Evolutionary conservation across 2,888 invertebrate genomes (phyloP).

Genomic region (Synergus laeviventris): DNA sequence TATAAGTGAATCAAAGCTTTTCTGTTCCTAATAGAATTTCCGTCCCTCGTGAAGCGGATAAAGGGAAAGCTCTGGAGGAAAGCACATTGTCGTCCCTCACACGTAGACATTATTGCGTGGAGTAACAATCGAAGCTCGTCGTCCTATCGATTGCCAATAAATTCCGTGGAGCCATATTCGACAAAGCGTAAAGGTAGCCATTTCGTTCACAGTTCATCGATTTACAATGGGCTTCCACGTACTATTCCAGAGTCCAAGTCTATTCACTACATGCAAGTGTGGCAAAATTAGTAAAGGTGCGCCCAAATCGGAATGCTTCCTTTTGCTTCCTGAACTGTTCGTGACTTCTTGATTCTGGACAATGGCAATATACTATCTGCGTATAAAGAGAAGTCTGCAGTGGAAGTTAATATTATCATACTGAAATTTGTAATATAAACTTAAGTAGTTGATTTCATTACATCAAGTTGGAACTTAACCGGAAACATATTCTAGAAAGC

Average conservation of each 20-base stretch:
- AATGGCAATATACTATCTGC: not conserved
- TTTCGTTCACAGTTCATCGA: slow-evolving; percentile 66
- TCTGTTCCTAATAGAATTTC: not conserved
- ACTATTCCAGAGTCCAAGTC: slow-evolving; percentile 50
- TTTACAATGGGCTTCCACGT: slow-evolving; percentile 66
- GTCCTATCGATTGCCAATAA: slow-evolving; percentile 67
- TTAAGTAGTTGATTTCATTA: not conserved
- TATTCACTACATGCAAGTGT: slow-evolving; percentile 14
- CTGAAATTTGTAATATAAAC: not conserved
- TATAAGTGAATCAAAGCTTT: slow-evolving; percentile 1
- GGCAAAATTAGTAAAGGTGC: slow-evolving; percentile 23
- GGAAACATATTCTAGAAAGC: no score
- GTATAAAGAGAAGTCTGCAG: not conserved
- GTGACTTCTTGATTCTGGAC: not conserved
- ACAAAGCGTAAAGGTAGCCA: slow-evolving; percentile 67
- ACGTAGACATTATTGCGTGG: slow-evolving; percentile 1
- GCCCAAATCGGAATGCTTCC: not conserved
- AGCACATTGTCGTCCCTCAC: slow-evolving; percentile 20
- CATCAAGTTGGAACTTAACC: no score
- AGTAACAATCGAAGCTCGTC: slow-evolving; percentile 32
- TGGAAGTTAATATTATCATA: not conserved
- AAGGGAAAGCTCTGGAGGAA: slow-evolving; percentile 33
- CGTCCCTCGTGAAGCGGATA: not conserved
- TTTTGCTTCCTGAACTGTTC: not conserved
- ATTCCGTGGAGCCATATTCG: slow-evolving; percentile 62